phyloP scores from a whole-genome alignment of 2,797 vertebrate species.

The Gymnothorax reevesii region DNA sequence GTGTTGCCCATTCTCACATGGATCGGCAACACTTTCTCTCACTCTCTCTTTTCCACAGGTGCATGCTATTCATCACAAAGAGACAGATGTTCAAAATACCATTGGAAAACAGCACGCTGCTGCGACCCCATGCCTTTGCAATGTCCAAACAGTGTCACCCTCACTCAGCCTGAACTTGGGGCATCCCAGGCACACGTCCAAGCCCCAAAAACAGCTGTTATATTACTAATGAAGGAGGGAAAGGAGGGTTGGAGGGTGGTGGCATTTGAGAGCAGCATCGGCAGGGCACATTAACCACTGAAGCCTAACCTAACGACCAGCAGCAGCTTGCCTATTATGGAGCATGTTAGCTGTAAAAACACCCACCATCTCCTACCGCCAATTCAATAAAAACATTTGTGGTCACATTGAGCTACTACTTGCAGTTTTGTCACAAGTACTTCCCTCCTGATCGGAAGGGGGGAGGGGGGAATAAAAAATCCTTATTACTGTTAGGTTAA shows the following conservation, averaged over 20 bases:
- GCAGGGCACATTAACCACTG: not conserved
- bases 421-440: not conserved
- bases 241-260: too few species aligned
- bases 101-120: conserved; percentile 57
- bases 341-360: not conserved
- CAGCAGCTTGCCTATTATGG: not conserved
- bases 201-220: conserved; percentile 67
- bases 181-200: conserved; percentile 49
- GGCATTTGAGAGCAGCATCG: not conserved
- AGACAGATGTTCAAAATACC: conserved; percentile 74
- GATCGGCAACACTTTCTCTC: conserved; percentile 43
- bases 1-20: conserved; percentile 57
- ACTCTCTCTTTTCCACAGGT: conserved; percentile 68
- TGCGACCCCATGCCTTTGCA: conserved; percentile 62
- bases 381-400: not conserved
- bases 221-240: conserved; percentile 62
- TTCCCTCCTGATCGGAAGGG: not conserved
- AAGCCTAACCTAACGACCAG: conserved; percentile 46
- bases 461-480: not conserved
- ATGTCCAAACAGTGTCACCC: conserved; percentile 53
- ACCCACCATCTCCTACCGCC: not conserved
- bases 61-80: conserved; percentile 68
- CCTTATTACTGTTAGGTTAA: not conserved
- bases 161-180: conserved; percentile 43
- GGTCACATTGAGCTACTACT: not conserved